Conservation (phyloP, 2,888 invertebrate species). For the Papilio protenor region DNA sequence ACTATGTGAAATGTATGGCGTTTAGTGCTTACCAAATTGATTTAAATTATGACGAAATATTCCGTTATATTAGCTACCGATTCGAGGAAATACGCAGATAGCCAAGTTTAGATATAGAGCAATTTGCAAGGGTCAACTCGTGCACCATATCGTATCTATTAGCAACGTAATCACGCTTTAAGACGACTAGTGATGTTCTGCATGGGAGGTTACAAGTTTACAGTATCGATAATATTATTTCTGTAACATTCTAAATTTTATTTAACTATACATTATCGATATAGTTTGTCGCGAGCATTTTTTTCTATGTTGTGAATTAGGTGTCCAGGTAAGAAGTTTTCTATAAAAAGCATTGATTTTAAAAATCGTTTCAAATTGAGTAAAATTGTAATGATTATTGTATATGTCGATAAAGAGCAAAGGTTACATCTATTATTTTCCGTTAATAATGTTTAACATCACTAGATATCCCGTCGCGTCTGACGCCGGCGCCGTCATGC, state of each 20-base stretch:
- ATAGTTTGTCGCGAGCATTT: neutral
- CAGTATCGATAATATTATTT: neutral
- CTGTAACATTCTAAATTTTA: neutral
- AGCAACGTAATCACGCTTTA: constrained; percentile 42
- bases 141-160: constrained; percentile 41
- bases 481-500: constrained; percentile 34
- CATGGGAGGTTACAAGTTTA: neutral
- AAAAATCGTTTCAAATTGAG: neutral
- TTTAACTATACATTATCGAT: neutral
- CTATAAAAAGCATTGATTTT: neutral
- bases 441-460: constrained; percentile 7
- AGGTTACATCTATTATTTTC: neutral
- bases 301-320: neutral
- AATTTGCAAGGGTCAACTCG: constrained; percentile 38
- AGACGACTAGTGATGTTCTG: constrained; percentile 17
- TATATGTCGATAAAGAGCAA: neutral
- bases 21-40: neutral
- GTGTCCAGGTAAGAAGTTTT: neutral
- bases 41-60: neutral
- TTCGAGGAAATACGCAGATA: constrained; percentile 20
- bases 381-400: neutral
- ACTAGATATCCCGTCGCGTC: constrained; percentile 42
- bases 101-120: constrained; percentile 10
- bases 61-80: constrained; percentile 8
- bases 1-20: neutral